phyloP scores from a whole-genome alignment of 2,888 invertebrate species.

The Chirona hameri region DNA sequence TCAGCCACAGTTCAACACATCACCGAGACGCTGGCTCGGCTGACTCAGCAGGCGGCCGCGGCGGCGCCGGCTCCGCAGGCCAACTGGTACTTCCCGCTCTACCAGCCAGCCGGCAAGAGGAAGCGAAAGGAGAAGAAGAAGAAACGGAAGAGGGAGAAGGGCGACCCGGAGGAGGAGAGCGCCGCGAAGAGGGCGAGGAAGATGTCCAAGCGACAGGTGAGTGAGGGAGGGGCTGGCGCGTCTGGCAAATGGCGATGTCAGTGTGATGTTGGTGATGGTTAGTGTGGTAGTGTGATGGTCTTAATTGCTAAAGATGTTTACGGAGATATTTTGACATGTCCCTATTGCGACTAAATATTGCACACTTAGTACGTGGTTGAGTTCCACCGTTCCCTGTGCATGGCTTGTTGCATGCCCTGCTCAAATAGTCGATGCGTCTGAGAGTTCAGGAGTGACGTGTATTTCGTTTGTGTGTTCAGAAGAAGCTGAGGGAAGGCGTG shows the following conservation, averaged over 20 bases:
- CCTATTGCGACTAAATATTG: no score
- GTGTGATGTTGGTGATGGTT: no score
- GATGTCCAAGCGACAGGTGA: background rate
- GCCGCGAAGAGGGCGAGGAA: background rate
- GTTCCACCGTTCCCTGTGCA: no score
- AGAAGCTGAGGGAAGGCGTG: background rate
- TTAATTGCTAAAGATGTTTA: no score
- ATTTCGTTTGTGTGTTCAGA: background rate
- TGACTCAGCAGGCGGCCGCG: background rate
- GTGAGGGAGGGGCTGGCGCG: no score
- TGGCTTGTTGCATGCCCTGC: no score
- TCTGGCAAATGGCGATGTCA: no score
- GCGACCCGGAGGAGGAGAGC: background rate
- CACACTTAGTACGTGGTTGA: no score
- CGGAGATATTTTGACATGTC: no score
- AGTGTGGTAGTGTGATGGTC: no score
- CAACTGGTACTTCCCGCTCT: conserved; percentile 2
- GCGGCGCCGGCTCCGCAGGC: background rate
- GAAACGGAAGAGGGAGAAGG: background rate
- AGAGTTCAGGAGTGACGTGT: no score
- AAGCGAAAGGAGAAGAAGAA: background rate
- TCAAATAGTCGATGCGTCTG: no score
- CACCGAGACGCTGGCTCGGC: background rate
- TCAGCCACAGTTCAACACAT: background rate
- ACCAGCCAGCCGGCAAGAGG: background rate